Percentiles rank a stretch among this genome's conserved stretches.
Evolutionary conservation across 2,797 vertebrate species (phyloP).

Genomic region (Anas capensis): DNA sequence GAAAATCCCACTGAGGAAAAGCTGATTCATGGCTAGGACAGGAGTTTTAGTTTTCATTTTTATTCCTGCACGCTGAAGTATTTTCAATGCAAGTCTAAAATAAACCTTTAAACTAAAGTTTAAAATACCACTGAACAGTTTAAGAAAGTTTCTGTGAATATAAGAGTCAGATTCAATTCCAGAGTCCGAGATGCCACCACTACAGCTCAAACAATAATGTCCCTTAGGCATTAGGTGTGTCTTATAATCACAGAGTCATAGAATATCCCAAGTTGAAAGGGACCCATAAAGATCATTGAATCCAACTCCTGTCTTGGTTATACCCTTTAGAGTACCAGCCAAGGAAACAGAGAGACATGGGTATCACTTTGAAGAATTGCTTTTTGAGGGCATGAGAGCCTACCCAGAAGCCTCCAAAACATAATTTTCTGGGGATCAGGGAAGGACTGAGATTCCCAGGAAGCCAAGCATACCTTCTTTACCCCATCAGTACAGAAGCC

Average conservation of each 20-base stretch:
- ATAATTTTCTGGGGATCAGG: neutral
- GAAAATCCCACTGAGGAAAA: neutral
- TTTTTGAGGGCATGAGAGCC: neutral
- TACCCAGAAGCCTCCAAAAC: neutral
- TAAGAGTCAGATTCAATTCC: neutral
- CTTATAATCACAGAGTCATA: no score
- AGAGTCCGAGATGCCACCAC: neutral
- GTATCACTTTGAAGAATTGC: neutral
- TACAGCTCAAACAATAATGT: neutral
- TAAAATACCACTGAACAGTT: neutral
- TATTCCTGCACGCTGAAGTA: neutral
- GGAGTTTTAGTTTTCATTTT: neutral
- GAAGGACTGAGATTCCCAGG: neutral
- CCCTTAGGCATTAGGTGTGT: neutral
- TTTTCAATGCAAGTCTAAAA: neutral
- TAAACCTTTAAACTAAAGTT: conserved; percentile 12
- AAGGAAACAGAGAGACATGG: neutral
- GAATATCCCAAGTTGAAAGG: no score
- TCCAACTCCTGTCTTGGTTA: neutral
- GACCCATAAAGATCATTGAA: no score
- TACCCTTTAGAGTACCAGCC: no score
- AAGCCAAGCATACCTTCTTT: neutral
- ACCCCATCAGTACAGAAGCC: neutral
- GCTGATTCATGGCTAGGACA: neutral
- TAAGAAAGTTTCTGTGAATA: neutral